Evolutionary conservation across 2,113 vertebrate species (phyloP), one percentile per base, ranked within the genome.

Genomic region (Arizona elegans): DNA sequence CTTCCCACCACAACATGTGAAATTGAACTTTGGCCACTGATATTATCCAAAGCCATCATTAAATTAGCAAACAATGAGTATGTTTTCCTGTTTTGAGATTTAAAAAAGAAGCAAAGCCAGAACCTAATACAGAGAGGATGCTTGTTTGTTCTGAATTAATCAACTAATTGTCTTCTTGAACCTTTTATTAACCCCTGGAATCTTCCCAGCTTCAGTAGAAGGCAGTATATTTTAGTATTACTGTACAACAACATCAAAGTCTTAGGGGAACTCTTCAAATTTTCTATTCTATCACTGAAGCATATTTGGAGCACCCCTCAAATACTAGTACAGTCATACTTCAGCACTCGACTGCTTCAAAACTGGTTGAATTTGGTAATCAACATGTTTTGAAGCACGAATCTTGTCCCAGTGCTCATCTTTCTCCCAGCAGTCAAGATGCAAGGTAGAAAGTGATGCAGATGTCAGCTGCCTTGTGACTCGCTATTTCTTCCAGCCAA

Each of bases 1-100:
- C 98, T 99, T 85, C 99, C 99, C 90, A 96, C 98, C 92, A 98
- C 98, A 94, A 95, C 97, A 19, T 97, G 93, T 96, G 96, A 97
- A 56, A 95, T 94, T 95, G 99, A 99, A 96, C 98, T 99, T 90
- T 99, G 99, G 99, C 99, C 99, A 55, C 98, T 99, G 98, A 95
- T 99, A 94, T 94, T 99, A 96, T 97, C 98, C 92, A 99, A 99
- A 97, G 99, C 98, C 90, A 97, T 99, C 87, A 98, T 99, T 96
- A 99, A 99, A 95, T 94, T 99, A 93, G 98, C 98, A 95, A 98
- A 97, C 95, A 97, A 98, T 93, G 98, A 99, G 99, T 99, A 98
- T 95, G 98, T 98, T 95, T 70, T 92, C 3, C 87, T 91, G 1
- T 91, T 95, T 91, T 93, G 90, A 91, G 93, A 92, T 90, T n/a